Evolutionary conservation across 2,888 invertebrate genomes (phyloP).

Genomic region (Oxytorus armatus): DNA sequence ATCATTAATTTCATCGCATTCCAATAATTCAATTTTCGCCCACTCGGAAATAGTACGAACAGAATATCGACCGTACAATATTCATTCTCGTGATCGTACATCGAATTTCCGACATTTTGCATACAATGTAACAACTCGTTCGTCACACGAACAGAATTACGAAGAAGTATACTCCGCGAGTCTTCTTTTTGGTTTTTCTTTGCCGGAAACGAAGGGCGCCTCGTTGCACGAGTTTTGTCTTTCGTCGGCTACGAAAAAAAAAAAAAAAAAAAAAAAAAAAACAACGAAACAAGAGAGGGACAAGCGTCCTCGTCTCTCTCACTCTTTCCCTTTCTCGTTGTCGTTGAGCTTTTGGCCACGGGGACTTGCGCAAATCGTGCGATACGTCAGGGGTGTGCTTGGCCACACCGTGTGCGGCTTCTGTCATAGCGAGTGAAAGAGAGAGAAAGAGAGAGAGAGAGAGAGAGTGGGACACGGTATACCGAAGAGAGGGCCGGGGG

Average conservation of each 20-base stretch:
- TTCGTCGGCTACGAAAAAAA: conserved; percentile 1
- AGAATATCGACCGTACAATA: conserved; percentile 11
- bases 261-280: too few relatives aligned
- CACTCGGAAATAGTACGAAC: neutral
- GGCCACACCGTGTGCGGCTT: conserved; percentile 43
- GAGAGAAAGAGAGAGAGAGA: conserved; percentile 52
- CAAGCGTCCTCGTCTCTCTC: neutral
- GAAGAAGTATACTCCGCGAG: conserved; percentile 4
- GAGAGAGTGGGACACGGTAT: conserved; percentile 42
- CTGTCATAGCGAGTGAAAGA: conserved; percentile 33
- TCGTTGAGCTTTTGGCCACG: conserved; percentile 36
- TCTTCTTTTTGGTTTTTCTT: conserved; percentile 18
- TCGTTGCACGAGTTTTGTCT: conserved; percentile 13
- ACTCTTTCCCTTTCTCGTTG: neutral
- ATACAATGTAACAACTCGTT: conserved; percentile 34
- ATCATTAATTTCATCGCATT: too few relatives aligned
- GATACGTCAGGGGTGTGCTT: conserved; percentile 47
- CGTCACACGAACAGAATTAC: conserved; percentile 15
- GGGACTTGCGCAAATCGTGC: conserved; percentile 68
- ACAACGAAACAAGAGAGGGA: too few relatives aligned
- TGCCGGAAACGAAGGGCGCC: conserved; percentile 9
- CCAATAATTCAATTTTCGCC: too few relatives aligned
- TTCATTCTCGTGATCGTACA: neutral
- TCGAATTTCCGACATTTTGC: conserved; percentile 2
- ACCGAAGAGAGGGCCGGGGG: conserved; percentile 33